Base-by-base conservation (phyloP, 2,113 vertebrate genomes). In the Cacatua alba region DNA sequence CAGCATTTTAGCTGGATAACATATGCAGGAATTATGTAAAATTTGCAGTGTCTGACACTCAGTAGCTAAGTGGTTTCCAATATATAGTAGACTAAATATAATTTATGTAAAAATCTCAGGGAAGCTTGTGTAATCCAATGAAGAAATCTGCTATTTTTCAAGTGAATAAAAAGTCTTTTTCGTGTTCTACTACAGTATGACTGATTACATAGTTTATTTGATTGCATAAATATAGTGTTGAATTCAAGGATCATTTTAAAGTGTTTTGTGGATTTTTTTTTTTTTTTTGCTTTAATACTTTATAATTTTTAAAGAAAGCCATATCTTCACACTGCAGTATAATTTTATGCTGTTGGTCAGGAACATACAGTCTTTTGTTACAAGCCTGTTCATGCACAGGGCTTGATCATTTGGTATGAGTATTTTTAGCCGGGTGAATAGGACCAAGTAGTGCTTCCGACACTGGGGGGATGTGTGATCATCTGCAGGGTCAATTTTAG, bases 71-170 rank as follows among this genome's bases (percentile, higher is more conserved):
- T 93, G 72, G 79, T 97, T 97, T 96, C 74, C 90, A 72, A 25
- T 94, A 92, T 23, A 4, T 93, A 85, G 76, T 91, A 90, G 92
- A 91, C 76, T 51, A 74, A 94, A 74, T 41, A 60, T 97, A 95
- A 94, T 97, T 96, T 97, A 97, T 97, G 92, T 96, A 92, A 86
- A 94, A 88, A 74, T 75, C 96, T 98, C 96, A 97, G 97, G 96
- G 96, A 97, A 91, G 46, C 97, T 74, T 95, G 88, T 94, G 70
- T 93, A 97, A 96, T 95, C 57, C 91, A 97, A 91, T 96, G 95
- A 94, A 96, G 93, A 97, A 90, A 95, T 97, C 59, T 96, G 76
- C 31, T 97, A 72, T 86, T 96, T 92, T 97, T 90, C 63, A 96
- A 88, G 89, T 95, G 76, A 96, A 94, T 97, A 94, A 94, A 97